phyloP scores from a whole-genome alignment of 2,888 invertebrate genomes.

The Amiota minor region DNA sequence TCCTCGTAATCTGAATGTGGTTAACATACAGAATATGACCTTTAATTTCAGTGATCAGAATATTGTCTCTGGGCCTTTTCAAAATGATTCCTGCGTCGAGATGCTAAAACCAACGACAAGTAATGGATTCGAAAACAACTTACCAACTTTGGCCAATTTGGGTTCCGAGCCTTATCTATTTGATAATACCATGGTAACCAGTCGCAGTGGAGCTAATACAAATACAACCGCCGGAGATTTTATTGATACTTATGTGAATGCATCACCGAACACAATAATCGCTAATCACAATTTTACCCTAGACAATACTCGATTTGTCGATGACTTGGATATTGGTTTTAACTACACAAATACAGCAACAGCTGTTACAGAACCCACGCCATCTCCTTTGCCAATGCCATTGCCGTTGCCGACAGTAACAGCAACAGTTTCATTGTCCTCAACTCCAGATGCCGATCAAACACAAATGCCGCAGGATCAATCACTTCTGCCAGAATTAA shows the following conservation, averaged over 20 bases:
- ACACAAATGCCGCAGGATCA: neutral
- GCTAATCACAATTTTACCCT: constrained; percentile 34
- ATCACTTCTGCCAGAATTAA: neutral
- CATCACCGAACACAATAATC: constrained; percentile 8
- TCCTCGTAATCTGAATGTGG: constrained; percentile 49
- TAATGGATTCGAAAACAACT: constrained; percentile 52
- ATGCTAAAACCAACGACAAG: constrained; percentile 47
- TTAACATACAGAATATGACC: constrained; percentile 46
- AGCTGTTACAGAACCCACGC: constrained; percentile 51
- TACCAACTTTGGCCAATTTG: constrained; percentile 49
- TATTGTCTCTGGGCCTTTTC: constrained; percentile 43
- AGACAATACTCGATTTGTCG: constrained; percentile 48
- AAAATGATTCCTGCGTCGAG: constrained; percentile 39
- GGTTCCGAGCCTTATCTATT: constrained; percentile 54
- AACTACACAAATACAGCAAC: constrained; percentile 38
- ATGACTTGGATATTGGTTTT: constrained; percentile 55
- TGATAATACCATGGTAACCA: constrained; percentile 46
- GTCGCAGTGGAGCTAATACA: constrained; percentile 34
- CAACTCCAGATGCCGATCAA: constrained; percentile 37
- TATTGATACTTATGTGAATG: constrained; percentile 29
- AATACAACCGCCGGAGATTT: neutral
- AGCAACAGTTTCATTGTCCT: constrained; percentile 13
- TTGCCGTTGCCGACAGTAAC: constrained; percentile 28
- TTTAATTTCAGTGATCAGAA: constrained; percentile 45
- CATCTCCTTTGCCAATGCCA: constrained; percentile 45